Evolutionary conservation across 2,888 invertebrate genomes (phyloP).

Genomic region (Polyploca ridens): DNA sequence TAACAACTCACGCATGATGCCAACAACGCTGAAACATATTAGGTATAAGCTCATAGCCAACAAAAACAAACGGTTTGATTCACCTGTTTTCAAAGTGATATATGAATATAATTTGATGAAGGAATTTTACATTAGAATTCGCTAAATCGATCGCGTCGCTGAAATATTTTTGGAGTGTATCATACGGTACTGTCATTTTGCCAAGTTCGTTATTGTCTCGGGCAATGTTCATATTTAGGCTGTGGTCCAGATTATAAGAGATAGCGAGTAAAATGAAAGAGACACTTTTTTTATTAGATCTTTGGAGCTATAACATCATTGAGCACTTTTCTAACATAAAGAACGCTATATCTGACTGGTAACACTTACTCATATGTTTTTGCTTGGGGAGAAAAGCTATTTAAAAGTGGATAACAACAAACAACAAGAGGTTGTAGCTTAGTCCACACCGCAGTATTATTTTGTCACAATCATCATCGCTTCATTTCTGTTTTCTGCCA

Average conservation of each 20-base stretch:
- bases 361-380: too few species aligned
- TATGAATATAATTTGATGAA: slow-evolving; percentile 6
- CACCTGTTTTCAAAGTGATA: slow-evolving; percentile 15
- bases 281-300: too few species aligned
- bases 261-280: neutral
- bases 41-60: neutral
- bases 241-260: slow-evolving; percentile 20
- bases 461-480: slow-evolving; percentile 27
- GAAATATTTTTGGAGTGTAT: slow-evolving; percentile 31
- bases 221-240: slow-evolving; percentile 24
- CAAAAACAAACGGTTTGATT: neutral
- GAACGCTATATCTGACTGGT: too few species aligned
- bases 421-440: slow-evolving; percentile 6
- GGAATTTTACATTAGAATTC: slow-evolving; percentile 14
- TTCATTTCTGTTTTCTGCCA: slow-evolving; percentile 35
- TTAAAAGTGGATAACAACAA: neutral
- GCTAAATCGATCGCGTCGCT: slow-evolving; percentile 16
- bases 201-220: slow-evolving; percentile 41
- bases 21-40: neutral
- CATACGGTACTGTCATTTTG: slow-evolving; percentile 26
- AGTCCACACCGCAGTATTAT: slow-evolving; percentile 26
- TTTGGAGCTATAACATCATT: too few species aligned
- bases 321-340: too few species aligned
- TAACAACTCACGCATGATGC: neutral
- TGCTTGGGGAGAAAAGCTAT: neutral